Evolutionary conservation across 2,113 vertebrate species (phyloP).

Genomic region (Sphyrna mokarran): DNA sequence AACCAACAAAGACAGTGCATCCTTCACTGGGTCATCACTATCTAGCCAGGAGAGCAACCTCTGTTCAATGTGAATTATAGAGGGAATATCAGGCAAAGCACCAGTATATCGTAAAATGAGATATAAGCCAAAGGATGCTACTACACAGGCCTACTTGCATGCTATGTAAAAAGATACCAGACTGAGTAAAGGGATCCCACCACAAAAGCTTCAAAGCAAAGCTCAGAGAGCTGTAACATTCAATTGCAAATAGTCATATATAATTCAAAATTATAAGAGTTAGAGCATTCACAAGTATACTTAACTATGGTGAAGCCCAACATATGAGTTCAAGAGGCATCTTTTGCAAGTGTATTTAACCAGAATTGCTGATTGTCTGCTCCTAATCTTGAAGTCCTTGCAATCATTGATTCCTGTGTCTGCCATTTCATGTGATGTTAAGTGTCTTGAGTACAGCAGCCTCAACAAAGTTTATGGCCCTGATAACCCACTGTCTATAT

Average conservation of each 20-base stretch:
- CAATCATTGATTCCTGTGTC: too few relatives aligned
- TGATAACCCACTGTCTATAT: not conserved
- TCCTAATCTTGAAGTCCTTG: too few relatives aligned
- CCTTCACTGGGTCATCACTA: not conserved
- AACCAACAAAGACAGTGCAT: not conserved
- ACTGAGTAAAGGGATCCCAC: not conserved
- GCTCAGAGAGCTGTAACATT: not conserved
- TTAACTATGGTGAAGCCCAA: not conserved
- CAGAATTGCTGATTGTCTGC: too few relatives aligned
- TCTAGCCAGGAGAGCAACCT: not conserved
- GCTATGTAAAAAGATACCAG: not conserved
- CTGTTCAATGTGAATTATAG: not conserved
- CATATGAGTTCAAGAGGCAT: too few relatives aligned
- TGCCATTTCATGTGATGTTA: too few relatives aligned
- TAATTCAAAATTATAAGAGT: not conserved
- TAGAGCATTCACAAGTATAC: not conserved
- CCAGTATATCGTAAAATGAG: not conserved
- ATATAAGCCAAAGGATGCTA: not conserved
- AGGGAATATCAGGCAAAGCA: not conserved
- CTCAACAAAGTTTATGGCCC: too few relatives aligned
- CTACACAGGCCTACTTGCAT: not conserved
- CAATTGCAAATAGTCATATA: not conserved
- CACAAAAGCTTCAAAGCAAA: not conserved
- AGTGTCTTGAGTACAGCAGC: too few relatives aligned
- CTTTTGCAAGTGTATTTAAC: too few relatives aligned